These are phyloP conservation scores for Antigone vipio DNA, from an alignment of 2,113 vertebrate species.

Conservation along the genomic window DNA sequence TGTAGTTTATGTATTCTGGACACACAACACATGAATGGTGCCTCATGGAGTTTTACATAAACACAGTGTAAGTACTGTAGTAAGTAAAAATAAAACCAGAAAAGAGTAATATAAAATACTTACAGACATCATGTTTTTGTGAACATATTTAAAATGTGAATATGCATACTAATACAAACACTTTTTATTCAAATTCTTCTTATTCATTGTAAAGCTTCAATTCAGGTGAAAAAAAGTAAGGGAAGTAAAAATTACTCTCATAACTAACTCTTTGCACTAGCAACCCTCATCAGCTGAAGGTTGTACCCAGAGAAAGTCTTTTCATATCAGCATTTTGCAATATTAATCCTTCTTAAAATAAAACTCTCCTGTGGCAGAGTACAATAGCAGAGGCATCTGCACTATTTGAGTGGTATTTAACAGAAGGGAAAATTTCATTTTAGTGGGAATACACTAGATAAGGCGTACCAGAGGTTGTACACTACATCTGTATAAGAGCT, in stretches of 20 bases:
- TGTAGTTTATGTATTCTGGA: not conserved
- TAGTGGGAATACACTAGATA: not conserved
- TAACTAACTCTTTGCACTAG: not conserved
- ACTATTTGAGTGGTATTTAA: not conserved
- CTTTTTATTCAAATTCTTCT: not conserved
- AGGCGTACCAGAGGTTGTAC: rapidly evolving
- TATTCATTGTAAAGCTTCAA: not conserved
- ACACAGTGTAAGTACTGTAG: not conserved
- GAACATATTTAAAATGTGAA: not conserved
- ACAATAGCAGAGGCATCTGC: not conserved
- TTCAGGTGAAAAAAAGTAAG: not conserved
- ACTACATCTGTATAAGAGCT: not conserved
- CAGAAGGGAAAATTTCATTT: not conserved
- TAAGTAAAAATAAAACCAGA: not conserved
- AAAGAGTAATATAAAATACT: not conserved
- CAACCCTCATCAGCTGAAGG: not conserved
- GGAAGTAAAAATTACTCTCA: not conserved
- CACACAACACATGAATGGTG: not conserved
- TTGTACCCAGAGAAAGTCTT: not conserved
- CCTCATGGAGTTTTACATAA: not conserved
- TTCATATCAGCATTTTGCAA: not conserved
- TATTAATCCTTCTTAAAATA: not conserved
- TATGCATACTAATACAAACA: not conserved
- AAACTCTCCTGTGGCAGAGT: not conserved
- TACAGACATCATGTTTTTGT: not conserved